phyloP scores from a whole-genome alignment of 2,888 invertebrate genomes.

The Lepas anatifera region DNA sequence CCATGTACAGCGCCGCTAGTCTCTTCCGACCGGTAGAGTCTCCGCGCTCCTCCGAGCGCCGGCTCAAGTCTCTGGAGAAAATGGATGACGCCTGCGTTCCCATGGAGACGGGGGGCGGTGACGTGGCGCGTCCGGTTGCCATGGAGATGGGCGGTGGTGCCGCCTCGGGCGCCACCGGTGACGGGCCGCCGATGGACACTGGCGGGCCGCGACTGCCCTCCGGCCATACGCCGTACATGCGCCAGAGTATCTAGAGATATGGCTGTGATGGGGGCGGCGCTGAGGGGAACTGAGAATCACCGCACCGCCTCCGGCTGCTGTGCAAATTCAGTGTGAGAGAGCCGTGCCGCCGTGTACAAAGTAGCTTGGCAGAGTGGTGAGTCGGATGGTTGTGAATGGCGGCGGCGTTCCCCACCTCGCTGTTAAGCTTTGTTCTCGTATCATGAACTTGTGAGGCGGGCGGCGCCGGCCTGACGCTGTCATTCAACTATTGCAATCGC shows the following conservation, averaged over 20 bases:
- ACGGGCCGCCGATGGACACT: neutral
- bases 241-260: neutral
- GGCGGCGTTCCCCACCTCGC: too few relatives aligned
- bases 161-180: neutral
- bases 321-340: too few relatives aligned
- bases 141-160: slow-evolving; percentile 1
- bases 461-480: too few relatives aligned
- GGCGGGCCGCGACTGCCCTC: neutral
- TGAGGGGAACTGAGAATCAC: too few relatives aligned
- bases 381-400: too few relatives aligned
- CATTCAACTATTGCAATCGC: too few relatives aligned
- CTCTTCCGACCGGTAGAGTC: slow-evolving; percentile 57
- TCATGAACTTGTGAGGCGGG: too few relatives aligned
- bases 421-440: too few relatives aligned
- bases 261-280: too few relatives aligned
- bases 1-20: neutral
- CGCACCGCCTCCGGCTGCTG: too few relatives aligned
- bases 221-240: neutral
- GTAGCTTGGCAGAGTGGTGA: too few relatives aligned
- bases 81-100: neutral
- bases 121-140: neutral
- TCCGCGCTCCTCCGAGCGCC: slow-evolving; percentile 61
- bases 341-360: too few relatives aligned
- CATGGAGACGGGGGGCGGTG: neutral
- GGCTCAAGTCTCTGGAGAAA: slow-evolving; percentile 32